Evolutionary conservation across 2,888 invertebrate species (phyloP).

Genomic region (Corythucha ciliata): DNA sequence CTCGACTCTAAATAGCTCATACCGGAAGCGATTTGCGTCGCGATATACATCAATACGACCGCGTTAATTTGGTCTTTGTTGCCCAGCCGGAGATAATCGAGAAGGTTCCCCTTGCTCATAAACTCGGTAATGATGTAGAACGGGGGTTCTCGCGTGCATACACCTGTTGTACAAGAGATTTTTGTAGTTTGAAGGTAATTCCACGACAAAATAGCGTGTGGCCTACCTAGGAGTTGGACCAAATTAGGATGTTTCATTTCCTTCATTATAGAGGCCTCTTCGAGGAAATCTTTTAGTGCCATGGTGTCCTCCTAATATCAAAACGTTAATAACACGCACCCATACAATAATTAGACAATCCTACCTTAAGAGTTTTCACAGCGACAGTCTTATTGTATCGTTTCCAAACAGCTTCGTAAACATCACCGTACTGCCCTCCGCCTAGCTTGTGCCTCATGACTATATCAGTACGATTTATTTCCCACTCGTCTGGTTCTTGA

Average conservation of each 20-base stretch:
- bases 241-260: slow-evolving; percentile 99
- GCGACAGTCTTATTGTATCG: slow-evolving; percentile 92
- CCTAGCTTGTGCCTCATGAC: slow-evolving; percentile 97
- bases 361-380: slow-evolving; percentile 88
- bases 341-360: slow-evolving; percentile 1
- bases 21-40: slow-evolving; percentile 97
- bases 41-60: slow-evolving; percentile 96
- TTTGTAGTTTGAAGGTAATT: slow-evolving; percentile 5
- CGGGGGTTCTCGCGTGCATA: slow-evolving; percentile 96
- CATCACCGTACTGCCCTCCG: slow-evolving; percentile 89
- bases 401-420: slow-evolving; percentile 97
- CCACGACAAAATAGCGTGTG: background rate
- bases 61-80: slow-evolving; percentile 83
- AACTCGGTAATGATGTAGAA: slow-evolving; percentile 99
- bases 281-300: slow-evolving; percentile 97
- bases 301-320: slow-evolving; percentile 81
- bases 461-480: slow-evolving; percentile 95
- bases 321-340: slow-evolving; percentile 2
- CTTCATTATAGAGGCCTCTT: slow-evolving; percentile 99
- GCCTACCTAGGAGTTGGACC: slow-evolving; percentile 78
- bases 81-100: slow-evolving; percentile 87
- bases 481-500: slow-evolving; percentile 86
- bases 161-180: slow-evolving; percentile 50
- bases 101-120: slow-evolving; percentile 95
- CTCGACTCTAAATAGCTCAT: slow-evolving; percentile 97